A percentile compares a stretch with the other conserved stretches of the same genome.
phyloP scores from a whole-genome alignment of 2,888 invertebrate species.

The Rotaria magnacalcarata region DNA sequence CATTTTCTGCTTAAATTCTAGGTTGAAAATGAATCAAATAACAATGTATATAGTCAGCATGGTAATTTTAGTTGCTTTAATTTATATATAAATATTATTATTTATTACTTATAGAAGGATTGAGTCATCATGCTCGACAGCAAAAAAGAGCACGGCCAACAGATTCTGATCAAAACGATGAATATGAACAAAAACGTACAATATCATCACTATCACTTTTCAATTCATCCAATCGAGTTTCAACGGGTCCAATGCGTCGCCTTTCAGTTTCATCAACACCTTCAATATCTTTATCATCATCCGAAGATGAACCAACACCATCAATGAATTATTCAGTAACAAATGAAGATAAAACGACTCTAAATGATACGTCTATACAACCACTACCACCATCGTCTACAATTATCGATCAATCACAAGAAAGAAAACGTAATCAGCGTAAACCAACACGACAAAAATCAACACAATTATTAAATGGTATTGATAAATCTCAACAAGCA shows the following conservation, averaged over 20 bases:
- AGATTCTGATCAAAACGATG: neutral
- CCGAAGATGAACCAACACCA: neutral
- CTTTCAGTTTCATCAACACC: slow-evolving; percentile 8
- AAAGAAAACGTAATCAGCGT: neutral
- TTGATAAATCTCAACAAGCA: neutral
- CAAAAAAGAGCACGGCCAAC: neutral
- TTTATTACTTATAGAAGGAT: neutral
- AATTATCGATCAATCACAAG: neutral
- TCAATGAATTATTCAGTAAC: neutral
- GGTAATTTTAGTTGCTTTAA: neutral
- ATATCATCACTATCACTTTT: neutral
- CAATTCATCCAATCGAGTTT: neutral
- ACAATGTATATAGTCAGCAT: neutral
- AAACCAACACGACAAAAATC: slow-evolving; percentile 22
- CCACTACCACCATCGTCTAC: neutral
- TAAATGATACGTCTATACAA: neutral
- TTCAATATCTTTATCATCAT: slow-evolving; percentile 1
- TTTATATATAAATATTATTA: neutral
- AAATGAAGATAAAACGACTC: neutral
- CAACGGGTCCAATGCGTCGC: neutral
- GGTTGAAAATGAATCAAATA: neutral
- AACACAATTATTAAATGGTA: neutral
- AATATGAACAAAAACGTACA: neutral
- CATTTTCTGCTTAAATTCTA: neutral
- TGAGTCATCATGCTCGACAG: neutral